These are phyloP conservation scores for Mesochorus sp. DNA, from an alignment of 2,888 invertebrate species.

Conservation along the genomic window DNA sequence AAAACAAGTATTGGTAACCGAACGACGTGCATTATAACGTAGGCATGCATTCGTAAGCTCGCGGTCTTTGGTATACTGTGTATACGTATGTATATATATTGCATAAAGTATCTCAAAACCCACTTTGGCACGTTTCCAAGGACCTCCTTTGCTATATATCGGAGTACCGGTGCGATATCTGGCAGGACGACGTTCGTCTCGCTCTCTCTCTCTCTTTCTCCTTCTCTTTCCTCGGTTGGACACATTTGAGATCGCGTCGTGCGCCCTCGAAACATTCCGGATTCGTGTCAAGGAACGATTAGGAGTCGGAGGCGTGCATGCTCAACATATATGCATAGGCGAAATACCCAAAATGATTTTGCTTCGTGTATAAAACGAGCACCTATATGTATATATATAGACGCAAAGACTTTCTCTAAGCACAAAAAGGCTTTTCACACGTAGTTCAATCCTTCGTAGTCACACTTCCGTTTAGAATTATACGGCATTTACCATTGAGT, in stretches of 20 bases:
- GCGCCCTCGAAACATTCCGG: constrained; percentile 58
- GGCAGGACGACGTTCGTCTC: constrained; percentile 52
- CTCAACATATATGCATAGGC: constrained; percentile 20
- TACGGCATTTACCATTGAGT: no score
- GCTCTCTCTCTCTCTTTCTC: background rate
- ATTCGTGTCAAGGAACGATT: constrained; percentile 65
- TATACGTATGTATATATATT: constrained; percentile 8
- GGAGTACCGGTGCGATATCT: constrained; percentile 25
- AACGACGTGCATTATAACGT: constrained; percentile 1
- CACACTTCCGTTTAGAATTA: no score
- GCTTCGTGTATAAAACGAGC: constrained; percentile 20
- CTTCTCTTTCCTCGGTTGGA: constrained; percentile 2
- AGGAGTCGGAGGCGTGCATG: constrained; percentile 52
- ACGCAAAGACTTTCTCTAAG: no score
- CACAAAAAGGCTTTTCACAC: no score
- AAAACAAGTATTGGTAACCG: constrained; percentile 24
- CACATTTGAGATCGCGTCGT: constrained; percentile 31
- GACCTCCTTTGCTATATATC: constrained; percentile 38
- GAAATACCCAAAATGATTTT: constrained; percentile 38
- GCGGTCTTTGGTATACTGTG: constrained; percentile 1
- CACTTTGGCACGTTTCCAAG: constrained; percentile 63
- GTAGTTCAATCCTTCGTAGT: no score
- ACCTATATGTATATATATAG: no score
- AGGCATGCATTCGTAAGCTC: constrained; percentile 46
- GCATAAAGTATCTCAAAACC: constrained; percentile 50